These are phyloP conservation scores for Ypsolopha sequella DNA, from an alignment of 2,888 invertebrate genomes.

Conservation along the genomic window DNA sequence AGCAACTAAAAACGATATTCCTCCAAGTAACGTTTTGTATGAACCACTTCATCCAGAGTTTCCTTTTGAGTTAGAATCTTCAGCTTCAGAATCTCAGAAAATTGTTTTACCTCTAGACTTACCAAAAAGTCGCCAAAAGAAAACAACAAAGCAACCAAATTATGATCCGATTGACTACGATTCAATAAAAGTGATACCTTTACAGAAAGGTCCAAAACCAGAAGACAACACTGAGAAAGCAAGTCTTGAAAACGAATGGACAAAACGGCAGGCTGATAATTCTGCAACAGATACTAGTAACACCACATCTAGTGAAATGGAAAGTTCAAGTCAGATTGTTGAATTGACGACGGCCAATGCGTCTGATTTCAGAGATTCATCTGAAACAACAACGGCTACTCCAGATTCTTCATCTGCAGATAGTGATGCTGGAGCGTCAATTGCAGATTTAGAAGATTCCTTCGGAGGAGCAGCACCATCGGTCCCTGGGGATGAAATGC, in stretches of 20 bases:
- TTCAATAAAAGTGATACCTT: constrained; percentile 53
- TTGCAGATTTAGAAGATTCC: constrained; percentile 80
- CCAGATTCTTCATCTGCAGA: constrained; percentile 38
- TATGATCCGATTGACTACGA: constrained; percentile 56
- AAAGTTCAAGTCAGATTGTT: constrained; percentile 17
- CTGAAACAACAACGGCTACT: constrained; percentile 25
- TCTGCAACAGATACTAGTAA: constrained; percentile 18
- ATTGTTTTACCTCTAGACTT: constrained; percentile 42
- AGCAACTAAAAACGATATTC: constrained; percentile 17
- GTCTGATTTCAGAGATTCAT: no score
- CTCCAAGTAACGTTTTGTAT: constrained; percentile 41
- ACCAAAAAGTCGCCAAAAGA: constrained; percentile 37
- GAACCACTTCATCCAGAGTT: constrained; percentile 47
- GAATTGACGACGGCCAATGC: constrained; percentile 11
- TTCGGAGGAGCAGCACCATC: constrained; percentile 77
- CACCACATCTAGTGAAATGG: constrained; percentile 15
- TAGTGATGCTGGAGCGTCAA: constrained; percentile 61
- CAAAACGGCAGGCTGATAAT: constrained; percentile 40
- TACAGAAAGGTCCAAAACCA: constrained; percentile 45
- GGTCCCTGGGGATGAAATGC: constrained; percentile 69
- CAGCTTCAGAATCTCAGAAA: constrained; percentile 45
- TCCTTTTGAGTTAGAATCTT: constrained; percentile 50
- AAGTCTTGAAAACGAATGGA: constrained; percentile 31
- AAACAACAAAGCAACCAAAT: constrained; percentile 26
- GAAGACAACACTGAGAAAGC: constrained; percentile 28